Percentiles rank a stretch among this genome's conserved stretches.
These are phyloP conservation scores for Nasonia giraulti DNA, from an alignment of 1,140 invertebrate genomes.

Conservation along the genomic window DNA sequence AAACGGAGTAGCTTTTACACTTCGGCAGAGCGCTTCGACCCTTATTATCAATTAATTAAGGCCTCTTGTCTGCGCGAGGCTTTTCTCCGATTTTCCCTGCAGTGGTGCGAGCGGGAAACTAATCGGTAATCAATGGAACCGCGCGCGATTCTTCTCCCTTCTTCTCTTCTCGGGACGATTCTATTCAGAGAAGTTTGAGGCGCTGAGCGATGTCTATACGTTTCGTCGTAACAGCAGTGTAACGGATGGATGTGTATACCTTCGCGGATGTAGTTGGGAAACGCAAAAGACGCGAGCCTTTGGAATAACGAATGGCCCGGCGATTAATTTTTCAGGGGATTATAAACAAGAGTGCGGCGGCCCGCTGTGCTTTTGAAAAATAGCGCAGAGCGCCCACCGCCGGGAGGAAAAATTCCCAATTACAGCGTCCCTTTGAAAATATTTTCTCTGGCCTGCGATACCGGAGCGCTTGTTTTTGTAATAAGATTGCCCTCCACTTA, in stretches of 20 bases:
- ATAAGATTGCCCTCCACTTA: neutral
- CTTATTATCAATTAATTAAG: slow-evolving; percentile 13
- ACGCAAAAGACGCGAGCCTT: neutral
- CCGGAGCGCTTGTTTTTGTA: neutral
- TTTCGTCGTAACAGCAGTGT: neutral
- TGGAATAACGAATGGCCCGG: neutral
- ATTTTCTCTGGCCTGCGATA: neutral
- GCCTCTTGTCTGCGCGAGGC: neutral
- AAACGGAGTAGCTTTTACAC: neutral
- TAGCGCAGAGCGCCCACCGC: neutral
- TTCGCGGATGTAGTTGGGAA: neutral
- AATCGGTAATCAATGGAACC: neutral
- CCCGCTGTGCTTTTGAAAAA: neutral
- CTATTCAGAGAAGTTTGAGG: neutral
- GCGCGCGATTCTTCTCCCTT: neutral
- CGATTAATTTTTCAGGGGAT: neutral
- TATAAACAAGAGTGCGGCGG: neutral
- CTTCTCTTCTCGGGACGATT: neutral
- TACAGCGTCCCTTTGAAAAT: neutral
- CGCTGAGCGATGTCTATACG: neutral
- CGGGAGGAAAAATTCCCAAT: neutral
- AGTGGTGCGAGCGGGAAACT: neutral
- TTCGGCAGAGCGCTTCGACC: neutral
- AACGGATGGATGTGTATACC: neutral
- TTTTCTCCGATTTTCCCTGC: neutral